Evolutionary conservation across 2,113 vertebrate genomes (phyloP), one percentile per base, ranked within the genome.

Genomic region (Petroica traversi): DNA sequence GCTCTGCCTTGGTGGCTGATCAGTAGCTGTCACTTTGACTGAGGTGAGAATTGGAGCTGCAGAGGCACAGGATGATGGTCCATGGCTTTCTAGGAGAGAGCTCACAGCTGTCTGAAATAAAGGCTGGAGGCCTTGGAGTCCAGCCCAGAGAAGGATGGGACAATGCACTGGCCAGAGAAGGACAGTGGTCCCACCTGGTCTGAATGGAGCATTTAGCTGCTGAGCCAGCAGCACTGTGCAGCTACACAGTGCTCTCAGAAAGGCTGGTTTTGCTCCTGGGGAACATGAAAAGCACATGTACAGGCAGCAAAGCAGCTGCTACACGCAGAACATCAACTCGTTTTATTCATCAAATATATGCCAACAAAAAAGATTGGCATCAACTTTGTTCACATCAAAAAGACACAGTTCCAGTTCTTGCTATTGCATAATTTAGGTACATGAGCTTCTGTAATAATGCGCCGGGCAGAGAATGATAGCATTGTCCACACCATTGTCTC

Each of bases 401-500:
- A 80, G 72, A 55, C 79, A 52, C 10, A 45, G 75, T 85, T 92
- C 86, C 72, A 86, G 34, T 96, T 86, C 67, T 93, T 83, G 48
- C 36, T 90, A 55, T 67, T 92, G 93, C 85, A 88, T 96, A 94
- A 93, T 96, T 95, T 90, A 83, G 75, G 88, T 90, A 77, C 78
- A 77, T 14, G 63, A 83, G n/a, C 82, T 92, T 80, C 71, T 89
- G 82, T 51, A 83, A 74, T 71, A 90, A 71, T 8, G 43, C 0
- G 1, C 34, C 0, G 0, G 52, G n/a, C 3, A 4, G 59, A 92
- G 85, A 93, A 82, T 69, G 69, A 40, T 74, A 33, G 72, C 88
- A 82, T 94, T 95, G 78, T 92, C 86, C 79, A 64, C 71, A 52
- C 23, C 55, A 87, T 92, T 95, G 84, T 93, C 34, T 8, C 34